Evolutionary conservation across 2,113 vertebrate species (phyloP), one percentile per base, ranked within the genome.

Genomic region (Prionailurus bengalensis): DNA sequence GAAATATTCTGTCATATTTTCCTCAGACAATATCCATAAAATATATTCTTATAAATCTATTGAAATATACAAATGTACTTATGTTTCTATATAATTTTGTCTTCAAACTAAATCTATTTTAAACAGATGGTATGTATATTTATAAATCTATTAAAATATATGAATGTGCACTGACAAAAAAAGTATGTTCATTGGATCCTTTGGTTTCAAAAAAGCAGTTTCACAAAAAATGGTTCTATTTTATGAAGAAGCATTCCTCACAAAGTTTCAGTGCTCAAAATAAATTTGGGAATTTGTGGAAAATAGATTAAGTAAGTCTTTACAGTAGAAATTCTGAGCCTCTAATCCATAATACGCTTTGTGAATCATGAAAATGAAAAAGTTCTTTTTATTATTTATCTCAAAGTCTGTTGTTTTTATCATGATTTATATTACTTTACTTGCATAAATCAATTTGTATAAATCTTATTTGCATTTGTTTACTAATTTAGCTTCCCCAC

Each of bases 141-240:
- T 33, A 48, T 36, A 86, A 61, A 45, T 81, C 5, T 65, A 84
- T 65, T 81, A 14, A 97, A 88, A 45, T 82, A 71, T 7, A 51
- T 89, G n/a, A 85, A 65, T 78, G 6, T 53, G 55, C 17, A 78
- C 5, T 81, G 70, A 82, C 82, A 78, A 97, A 86, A 92, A 82
- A 76, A 84, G 4, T 45, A 45, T 39, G 27, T 94, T 92, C 86
- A 85, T 76, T 91, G 23, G n/a, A 51, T 61, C 78, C 12, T 81
- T 92, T 88, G 58, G n/a, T 90, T 95, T 89, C 21, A 86, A 73
- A 95, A 66, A 55, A 91, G 6, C 36, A 96, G 68, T 94, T 96
- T 92, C 63, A 97, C n/a, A 92, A 33, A 80, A 92, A 88, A 84
- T 36, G 27, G 36, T 93, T 93, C n/a, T 85, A 39, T 92, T 90